phyloP scores from a whole-genome alignment of 2,888 invertebrate species.

The Agrotis puta region DNA sequence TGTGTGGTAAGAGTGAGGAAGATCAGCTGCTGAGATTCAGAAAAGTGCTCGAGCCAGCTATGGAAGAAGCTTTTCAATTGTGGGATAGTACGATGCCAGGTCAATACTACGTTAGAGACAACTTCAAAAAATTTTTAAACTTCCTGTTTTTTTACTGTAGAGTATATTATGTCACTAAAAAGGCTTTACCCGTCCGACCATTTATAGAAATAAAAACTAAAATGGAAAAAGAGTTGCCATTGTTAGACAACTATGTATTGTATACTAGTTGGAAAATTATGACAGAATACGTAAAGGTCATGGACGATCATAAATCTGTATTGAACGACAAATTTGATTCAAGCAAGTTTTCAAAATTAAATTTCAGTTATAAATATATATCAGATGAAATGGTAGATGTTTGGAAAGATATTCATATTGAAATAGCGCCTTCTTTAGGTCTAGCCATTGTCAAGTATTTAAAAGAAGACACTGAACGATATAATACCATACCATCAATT shows the following conservation, averaged over 20 bases:
- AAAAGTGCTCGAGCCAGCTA: constrained; percentile 62
- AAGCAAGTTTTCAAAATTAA: not conserved
- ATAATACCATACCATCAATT: not conserved
- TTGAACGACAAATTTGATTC: not conserved
- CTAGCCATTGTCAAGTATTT: constrained; percentile 6
- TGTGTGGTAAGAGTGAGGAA: constrained; percentile 66
- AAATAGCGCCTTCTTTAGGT: constrained; percentile 9
- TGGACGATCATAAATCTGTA: constrained; percentile 7
- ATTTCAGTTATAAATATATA: not conserved
- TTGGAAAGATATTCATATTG: constrained; percentile 41
- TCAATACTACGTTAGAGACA: constrained; percentile 42
- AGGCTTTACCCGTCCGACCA: not conserved
- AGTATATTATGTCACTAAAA: not conserved
- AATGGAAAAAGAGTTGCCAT: not conserved
- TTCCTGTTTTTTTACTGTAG: not conserved
- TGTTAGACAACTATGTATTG: not conserved
- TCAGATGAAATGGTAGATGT: not conserved
- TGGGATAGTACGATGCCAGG: constrained; percentile 57
- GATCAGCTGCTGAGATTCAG: constrained; percentile 62
- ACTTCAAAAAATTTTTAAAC: constrained; percentile 38
- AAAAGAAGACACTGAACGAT: constrained; percentile 15
- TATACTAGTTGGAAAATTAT: constrained; percentile 62
- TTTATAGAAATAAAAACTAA: not conserved
- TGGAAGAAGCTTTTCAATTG: constrained; percentile 65
- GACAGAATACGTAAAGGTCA: constrained; percentile 46